Conservation (phyloP, 2,113 vertebrate species). For the Octodon degus region DNA sequence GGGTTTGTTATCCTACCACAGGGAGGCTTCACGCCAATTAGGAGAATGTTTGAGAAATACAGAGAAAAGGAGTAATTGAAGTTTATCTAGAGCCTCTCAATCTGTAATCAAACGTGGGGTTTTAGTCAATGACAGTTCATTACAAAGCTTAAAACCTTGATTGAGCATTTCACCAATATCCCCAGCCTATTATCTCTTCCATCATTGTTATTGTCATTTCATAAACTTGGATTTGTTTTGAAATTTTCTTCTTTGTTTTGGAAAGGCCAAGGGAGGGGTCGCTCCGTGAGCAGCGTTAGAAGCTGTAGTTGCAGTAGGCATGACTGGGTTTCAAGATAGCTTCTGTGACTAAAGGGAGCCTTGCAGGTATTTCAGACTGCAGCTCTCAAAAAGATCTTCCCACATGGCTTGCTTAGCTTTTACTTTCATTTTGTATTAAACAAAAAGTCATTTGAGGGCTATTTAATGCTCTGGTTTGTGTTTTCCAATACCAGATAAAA, state of each 20-base stretch:
- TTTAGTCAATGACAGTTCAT: conserved; percentile 69
- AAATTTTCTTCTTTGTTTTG: background rate
- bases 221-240: conserved; percentile 6
- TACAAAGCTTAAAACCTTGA: conserved; percentile 44
- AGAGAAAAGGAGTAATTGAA: background rate
- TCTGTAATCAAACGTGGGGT: conserved; percentile 31
- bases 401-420: conserved; percentile 70
- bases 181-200: conserved; percentile 29
- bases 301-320: background rate
- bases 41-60: background rate
- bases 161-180: conserved; percentile 46
- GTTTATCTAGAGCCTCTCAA: conserved; percentile 42
- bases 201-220: conserved; percentile 10
- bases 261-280: rapidly evolving
- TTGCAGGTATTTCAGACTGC: conserved; percentile 62
- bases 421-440: conserved; percentile 80
- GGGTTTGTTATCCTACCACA: background rate
- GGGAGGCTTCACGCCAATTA: background rate
- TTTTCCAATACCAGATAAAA: conserved; percentile 82
- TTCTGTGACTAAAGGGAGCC: background rate
- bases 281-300: background rate
- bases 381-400: conserved; percentile 64
- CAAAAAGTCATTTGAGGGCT: conserved; percentile 81
- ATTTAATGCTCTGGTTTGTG: conserved; percentile 78
- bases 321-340: background rate